Evolutionary conservation across 1,140 invertebrate species (phyloP), one percentile per base, ranked within the genome.

Genomic region (Hetaerina americana): DNA sequence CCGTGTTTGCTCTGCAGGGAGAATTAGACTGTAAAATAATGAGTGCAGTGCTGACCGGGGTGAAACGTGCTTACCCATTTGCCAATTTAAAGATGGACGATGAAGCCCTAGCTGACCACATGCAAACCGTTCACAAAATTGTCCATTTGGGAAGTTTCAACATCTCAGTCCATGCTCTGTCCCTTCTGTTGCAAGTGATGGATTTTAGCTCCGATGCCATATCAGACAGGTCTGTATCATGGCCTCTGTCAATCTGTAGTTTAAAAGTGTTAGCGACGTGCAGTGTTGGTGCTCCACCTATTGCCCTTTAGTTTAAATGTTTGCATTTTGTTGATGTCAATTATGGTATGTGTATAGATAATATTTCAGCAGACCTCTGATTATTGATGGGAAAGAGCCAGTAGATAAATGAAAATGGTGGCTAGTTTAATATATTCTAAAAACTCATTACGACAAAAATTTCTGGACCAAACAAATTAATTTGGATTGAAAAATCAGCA

Each of bases 1-100:
- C n/a, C n/a, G n/a, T n/a, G n/a, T n/a, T 70, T 72, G 66, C 75
- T 74, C 82, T 80, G 66, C 76, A 92, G 87, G 92, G 94, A 26
- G 94, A 97, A 74, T 89, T 97, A 0, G 92, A 97, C 77, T 92
- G 89, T 66, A 90, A 93, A 77, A 89, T 98, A 81, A 94, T 99
- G 91, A 90, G 90, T 73, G 94, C 90, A 0, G 87, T 99, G 22
- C 81, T 98, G 67, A 89, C 88, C 67, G 95, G 95, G 0, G 91
- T 96, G 5, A 95, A 95, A 78, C 85, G 93, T 74, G 92, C 94
- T 3, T 96, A 90, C 83, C 92, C 91, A 0, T 94, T 87, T 82
- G 88, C 84, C 71, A 88, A 88, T 78, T 77, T 83, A 67, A 85
- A 84, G 72, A 83, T 81, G 49, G 77, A 81, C 67, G 76, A 80